phyloP scores from a whole-genome alignment of 92 coral and sea anemone species.

The Phenganax subtilis region DNA sequence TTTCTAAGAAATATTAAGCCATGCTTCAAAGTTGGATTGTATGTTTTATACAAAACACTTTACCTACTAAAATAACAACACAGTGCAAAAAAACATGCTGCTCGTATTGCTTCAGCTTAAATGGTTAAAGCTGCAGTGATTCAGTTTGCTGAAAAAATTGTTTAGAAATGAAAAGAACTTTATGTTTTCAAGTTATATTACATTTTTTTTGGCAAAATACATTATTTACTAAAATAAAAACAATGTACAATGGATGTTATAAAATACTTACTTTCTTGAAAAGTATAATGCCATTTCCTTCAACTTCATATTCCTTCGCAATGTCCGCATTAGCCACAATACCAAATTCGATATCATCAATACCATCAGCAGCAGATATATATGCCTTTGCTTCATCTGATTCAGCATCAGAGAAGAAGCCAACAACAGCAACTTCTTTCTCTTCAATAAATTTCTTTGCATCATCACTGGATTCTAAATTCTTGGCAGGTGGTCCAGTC shows the following conservation, averaged over 20 bases:
- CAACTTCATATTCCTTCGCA: conserved; percentile 75
- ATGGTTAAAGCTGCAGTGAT: too few species aligned
- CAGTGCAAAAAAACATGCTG: too few species aligned
- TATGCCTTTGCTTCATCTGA: conserved; percentile 86
- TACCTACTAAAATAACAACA: too few species aligned
- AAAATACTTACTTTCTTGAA: conserved; percentile 73
- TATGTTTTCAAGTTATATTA: too few species aligned
- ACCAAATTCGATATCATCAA: conserved; percentile 90
- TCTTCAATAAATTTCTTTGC: conserved; percentile 63
- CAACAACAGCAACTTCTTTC: conserved; percentile 72
- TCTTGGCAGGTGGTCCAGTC: conserved; percentile 96
- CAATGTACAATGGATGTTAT: background rate
- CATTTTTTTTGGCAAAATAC: too few species aligned
- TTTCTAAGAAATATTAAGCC: too few species aligned
- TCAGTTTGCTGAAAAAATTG: too few species aligned
- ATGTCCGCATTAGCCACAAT: conserved; percentile 71
- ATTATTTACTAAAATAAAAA: too few species aligned
- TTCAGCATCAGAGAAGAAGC: conserved; percentile 76
- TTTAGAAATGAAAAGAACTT: too few species aligned
- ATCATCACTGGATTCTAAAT: conserved; percentile 69
- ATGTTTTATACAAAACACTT: too few species aligned
- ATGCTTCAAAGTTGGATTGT: too few species aligned
- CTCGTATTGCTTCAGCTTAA: too few species aligned
- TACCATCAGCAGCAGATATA: conserved; percentile 74
- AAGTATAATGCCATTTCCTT: conserved; percentile 75